Evolutionary conservation across 1,140 invertebrate species (phyloP), one percentile per base, ranked within the genome.

Genomic region (Condylostylus longicornis): DNA sequence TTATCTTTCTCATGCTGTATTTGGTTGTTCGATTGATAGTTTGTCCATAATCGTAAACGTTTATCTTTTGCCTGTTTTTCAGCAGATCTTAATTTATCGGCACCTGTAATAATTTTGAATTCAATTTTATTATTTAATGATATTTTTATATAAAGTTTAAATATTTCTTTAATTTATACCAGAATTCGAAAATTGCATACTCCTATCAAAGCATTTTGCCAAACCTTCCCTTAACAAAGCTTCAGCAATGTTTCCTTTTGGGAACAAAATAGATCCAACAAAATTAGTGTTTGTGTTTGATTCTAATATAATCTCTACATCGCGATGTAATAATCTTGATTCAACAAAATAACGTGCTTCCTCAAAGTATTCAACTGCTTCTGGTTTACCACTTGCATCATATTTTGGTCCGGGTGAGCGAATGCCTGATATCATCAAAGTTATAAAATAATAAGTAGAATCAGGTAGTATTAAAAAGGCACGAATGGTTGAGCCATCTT

Each of bases 171-270:
- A 38, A 15, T 10, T 36, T 55, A 58, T 42, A 71, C 70, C 75
- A 33, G 72, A 66, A 55, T 83, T 83, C 50, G 91, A 84, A 23
- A 82, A 77, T 18, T 76, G 81, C 62, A 98, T 82, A 7, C 87
- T 93, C 91, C 91, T 96, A 57, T 98, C 93, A n/a, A 97, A 87
- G 55, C 91, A 97, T 53, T 77, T 79, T 0, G 90, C 95, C 52
- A 94, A 89, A 17, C 95, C 94, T 65, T 95, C 83, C 33, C 62
- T 74, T 33, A 99, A 56, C 27, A 99, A 64, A 29, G 80, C 69
- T 56, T 97, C 93, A 0, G 95, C 91, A 62, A 99, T 98, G 53
- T 97, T 97, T 66, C 89, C 65, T 51, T 72, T 75, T 2, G 93
- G 91, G 66, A 97, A 91, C 22, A 94, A 49, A 44, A 98, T 79